phyloP scores from a whole-genome alignment of 1,140 invertebrate genomes.

The Zaprionus taronus region DNA sequence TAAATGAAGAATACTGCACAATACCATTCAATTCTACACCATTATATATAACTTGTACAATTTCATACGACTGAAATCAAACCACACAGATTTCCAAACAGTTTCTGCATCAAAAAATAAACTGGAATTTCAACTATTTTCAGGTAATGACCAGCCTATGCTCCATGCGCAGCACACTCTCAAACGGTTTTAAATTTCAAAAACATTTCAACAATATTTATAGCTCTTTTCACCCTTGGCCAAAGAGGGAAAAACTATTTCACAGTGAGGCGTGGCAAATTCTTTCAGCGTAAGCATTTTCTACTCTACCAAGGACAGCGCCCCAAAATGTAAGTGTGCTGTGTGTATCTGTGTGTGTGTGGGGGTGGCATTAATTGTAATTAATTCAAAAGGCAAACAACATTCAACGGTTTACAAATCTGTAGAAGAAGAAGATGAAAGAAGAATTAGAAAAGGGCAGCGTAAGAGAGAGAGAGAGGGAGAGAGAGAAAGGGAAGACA shows the following conservation, averaged over 20 bases:
- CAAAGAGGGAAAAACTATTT: not conserved
- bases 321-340: not conserved
- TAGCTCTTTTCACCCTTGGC: not conserved
- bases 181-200: not conserved
- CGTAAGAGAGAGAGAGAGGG: constrained; percentile 13
- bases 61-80: no score
- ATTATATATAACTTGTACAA: no score
- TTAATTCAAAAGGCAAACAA: constrained; percentile 41
- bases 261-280: not conserved
- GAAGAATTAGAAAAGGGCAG: constrained; percentile 29
- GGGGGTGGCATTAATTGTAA: constrained; percentile 31
- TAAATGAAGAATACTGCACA: no score
- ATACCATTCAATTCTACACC: no score
- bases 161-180: not conserved
- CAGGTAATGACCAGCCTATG: not conserved
- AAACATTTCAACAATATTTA: constrained; percentile 2
- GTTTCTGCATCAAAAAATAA: not conserved
- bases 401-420: constrained; percentile 15
- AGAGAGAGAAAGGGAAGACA: not conserved
- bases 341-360: not conserved
- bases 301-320: not conserved
- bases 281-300: not conserved
- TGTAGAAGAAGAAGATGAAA: constrained; percentile 30
- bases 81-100: not conserved
- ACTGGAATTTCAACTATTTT: no score